Conservation (phyloP, 2,113 vertebrate genomes). For the Bos taurus region DNA sequence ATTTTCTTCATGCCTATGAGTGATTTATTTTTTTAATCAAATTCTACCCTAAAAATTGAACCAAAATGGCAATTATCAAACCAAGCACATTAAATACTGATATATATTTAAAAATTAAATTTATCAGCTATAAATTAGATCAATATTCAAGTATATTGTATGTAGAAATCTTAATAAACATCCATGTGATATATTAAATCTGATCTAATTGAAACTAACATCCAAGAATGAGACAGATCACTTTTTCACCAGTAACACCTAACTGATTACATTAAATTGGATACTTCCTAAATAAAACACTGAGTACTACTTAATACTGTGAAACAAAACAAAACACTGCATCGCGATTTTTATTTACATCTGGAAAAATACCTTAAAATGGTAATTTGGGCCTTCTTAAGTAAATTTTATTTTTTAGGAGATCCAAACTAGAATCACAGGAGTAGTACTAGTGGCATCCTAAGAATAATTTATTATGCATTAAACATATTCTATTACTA, state of each 20-base stretch:
- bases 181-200: constrained; percentile 37
- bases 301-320: not conserved
- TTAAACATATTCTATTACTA: not conserved
- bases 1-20: constrained; percentile 21
- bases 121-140: constrained; percentile 7
- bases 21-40: constrained; percentile 43
- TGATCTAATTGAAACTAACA: constrained; percentile 16
- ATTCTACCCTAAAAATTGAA: constrained; percentile 11
- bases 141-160: constrained; percentile 28
- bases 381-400: not conserved
- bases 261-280: not conserved
- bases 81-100: constrained; percentile 29
- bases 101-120: constrained; percentile 53
- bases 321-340: not conserved
- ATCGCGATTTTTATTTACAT: not conserved
- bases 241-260: not conserved
- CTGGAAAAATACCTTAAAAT: not conserved
- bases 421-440: not conserved
- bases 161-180: constrained; percentile 22
- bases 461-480: not conserved
- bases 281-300: constrained; percentile 1
- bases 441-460: not conserved
- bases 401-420: not conserved
- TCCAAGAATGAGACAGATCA: not conserved
- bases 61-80: constrained; percentile 26